Base-by-base conservation (phyloP, 2,888 invertebrate genomes). In the Ametastegia equiseti region DNA sequence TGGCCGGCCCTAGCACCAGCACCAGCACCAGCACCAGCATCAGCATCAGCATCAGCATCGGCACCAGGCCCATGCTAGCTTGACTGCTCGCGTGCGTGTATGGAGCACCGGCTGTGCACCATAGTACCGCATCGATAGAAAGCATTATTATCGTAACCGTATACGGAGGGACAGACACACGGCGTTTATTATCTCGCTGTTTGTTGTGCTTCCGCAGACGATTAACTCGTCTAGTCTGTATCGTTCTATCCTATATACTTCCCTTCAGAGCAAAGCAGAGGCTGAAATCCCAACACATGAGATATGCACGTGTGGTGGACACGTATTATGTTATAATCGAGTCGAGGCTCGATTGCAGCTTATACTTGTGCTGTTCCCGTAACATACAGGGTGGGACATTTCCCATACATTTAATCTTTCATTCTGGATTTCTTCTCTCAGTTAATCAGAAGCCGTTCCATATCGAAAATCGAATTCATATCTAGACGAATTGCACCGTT, bases 161-260 rank as follows among this genome's bases (percentile, higher is more conserved):
- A 78, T 86, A 88, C 87, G 85, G 84, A 78, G 78, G 78, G 78
- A 78, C 78, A 60, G 78, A 67, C 60, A 71, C 47, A 86, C 86
- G 84, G 86, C 87, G 89, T 90, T 90, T 90, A 91, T 91, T 91
- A 89, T 90, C 88, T 85, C 84, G 86, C 80, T 82, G 89, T 90
- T 91, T 90, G 90, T 91, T 90, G 89, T 90, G 87, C 88, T 90
- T 88, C 86, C 88, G 88, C 83, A 45, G 86, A 86, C 88, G 89
- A 90, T 91, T 90, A 90, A 90, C 90, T 89, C 88, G 86, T 90
- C 88, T 86, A 88, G 75, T 54, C 75, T 36, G 33, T 30, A 7
- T 30, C 11, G 11, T n/a, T 39, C 7, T 47, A n/a, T 9, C 73
- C 67, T 27, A 23, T 39, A 15, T 27, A 9, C 67, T 42, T 3